Conservation (phyloP, 2,113 vertebrate species). For the Argyrosomus japonicus region DNA sequence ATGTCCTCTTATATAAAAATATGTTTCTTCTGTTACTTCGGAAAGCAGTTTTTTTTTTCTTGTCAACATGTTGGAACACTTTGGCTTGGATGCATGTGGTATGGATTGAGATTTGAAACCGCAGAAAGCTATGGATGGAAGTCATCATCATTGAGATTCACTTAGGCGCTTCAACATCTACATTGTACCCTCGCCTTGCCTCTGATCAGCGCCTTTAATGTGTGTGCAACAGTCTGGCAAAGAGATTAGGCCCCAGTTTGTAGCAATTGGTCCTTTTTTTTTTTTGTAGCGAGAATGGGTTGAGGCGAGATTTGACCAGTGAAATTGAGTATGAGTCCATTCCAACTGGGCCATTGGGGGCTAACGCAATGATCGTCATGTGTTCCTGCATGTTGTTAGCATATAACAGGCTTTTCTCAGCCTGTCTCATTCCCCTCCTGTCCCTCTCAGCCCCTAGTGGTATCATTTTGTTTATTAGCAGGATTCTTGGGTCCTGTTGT, state of each 20-base stretch:
- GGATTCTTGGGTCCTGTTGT: slow-evolving; percentile 69
- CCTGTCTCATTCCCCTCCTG: slow-evolving; percentile 19
- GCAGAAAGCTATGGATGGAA: slow-evolving; percentile 63
- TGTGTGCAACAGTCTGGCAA: slow-evolving; percentile 29
- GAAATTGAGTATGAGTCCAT: not conserved
- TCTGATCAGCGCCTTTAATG: slow-evolving; percentile 42
- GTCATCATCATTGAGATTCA: slow-evolving; percentile 53
- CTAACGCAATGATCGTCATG: slow-evolving; percentile 10
- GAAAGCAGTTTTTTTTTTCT: slow-evolving; percentile 44
- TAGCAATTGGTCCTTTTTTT: not conserved
- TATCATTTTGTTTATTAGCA: slow-evolving; percentile 79
- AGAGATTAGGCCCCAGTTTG: slow-evolving; percentile 42
- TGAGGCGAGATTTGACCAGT: not conserved
- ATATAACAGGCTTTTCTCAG: slow-evolving; percentile 36
- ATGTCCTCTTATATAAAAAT: slow-evolving; percentile 51
- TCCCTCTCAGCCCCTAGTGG: slow-evolving; percentile 61
- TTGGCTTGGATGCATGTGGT: slow-evolving; percentile 47
- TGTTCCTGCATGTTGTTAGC: slow-evolving; percentile 57
- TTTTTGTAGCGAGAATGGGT: not conserved
- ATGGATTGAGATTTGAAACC: slow-evolving; percentile 50
- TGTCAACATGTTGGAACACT: slow-evolving; percentile 57
- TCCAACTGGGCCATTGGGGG: not conserved
- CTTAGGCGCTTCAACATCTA: slow-evolving; percentile 34
- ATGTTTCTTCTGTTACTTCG: slow-evolving; percentile 41
- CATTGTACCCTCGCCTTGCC: not conserved